Evolutionary conservation across 1,140 invertebrate species (phyloP).

Genomic region (Cylas formicarius): DNA sequence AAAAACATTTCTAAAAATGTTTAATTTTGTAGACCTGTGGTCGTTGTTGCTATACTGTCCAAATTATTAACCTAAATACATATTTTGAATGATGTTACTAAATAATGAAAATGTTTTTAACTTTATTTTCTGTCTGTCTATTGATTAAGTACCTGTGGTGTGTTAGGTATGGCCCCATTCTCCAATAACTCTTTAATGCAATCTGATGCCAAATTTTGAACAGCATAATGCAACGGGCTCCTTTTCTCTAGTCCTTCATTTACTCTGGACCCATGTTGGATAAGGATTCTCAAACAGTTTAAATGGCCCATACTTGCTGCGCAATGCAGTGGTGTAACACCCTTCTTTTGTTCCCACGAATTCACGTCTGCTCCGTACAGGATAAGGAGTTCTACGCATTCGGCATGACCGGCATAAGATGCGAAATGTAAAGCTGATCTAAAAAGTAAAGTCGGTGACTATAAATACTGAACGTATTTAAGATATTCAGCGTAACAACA

Average conservation of each 20-base stretch:
- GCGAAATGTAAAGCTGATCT: slow-evolving; percentile 74
- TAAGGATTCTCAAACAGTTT: slow-evolving; percentile 50
- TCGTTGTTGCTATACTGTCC: too few relatives aligned
- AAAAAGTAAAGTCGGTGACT: too few relatives aligned
- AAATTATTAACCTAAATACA: too few relatives aligned
- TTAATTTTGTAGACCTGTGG: too few relatives aligned
- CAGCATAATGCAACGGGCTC: slow-evolving; percentile 67
- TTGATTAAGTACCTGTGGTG: slow-evolving; percentile 65
- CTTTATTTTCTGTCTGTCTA: too few relatives aligned
- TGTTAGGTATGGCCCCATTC: slow-evolving; percentile 66
- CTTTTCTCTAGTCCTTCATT: slow-evolving; percentile 62
- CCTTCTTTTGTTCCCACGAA: slow-evolving; percentile 57
- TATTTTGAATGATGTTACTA: too few relatives aligned
- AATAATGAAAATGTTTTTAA: too few relatives aligned
- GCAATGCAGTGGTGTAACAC: slow-evolving; percentile 68
- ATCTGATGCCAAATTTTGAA: slow-evolving; percentile 58
- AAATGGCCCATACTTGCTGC: slow-evolving; percentile 60
- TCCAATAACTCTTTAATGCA: slow-evolving; percentile 61
- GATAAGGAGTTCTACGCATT: slow-evolving; percentile 57
- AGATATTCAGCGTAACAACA: too few relatives aligned
- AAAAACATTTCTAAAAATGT: too few relatives aligned
- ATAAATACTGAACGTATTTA: too few relatives aligned
- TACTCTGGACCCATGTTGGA: slow-evolving; percentile 60
- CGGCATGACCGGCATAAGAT: slow-evolving; percentile 56
- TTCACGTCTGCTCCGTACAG: slow-evolving; percentile 57